A percentile compares a stretch with the other conserved stretches of the same genome.
phyloP scores from a whole-genome alignment of 2,113 vertebrate species.

The Petromus typicus region DNA sequence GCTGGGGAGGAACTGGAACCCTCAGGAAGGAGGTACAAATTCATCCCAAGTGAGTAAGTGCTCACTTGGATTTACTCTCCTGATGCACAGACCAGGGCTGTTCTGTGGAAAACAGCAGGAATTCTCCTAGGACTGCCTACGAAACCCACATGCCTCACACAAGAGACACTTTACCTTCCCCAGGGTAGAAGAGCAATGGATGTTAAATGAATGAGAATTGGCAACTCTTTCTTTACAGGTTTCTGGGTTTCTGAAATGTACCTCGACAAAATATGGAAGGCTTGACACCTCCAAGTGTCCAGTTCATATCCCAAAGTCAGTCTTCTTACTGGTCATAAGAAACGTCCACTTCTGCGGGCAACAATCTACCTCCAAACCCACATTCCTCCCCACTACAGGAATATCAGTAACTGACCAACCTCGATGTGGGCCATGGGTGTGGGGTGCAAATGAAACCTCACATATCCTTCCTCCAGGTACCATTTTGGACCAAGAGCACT shows the following conservation, averaged over 20 bases:
- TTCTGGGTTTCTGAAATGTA: background rate
- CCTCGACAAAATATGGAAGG: background rate
- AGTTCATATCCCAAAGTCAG: no score
- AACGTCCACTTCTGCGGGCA: background rate
- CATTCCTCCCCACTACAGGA: background rate
- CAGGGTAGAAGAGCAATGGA: accelerated
- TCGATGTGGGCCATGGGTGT: background rate
- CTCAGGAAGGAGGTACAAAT: background rate
- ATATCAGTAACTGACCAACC: background rate
- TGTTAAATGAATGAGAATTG: background rate
- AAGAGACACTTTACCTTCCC: background rate
- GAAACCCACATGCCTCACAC: background rate
- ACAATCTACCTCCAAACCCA: background rate
- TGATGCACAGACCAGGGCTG: background rate
- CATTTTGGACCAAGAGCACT: background rate
- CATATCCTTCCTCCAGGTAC: background rate
- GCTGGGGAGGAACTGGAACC: background rate
- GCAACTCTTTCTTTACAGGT: background rate
- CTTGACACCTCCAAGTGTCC: background rate
- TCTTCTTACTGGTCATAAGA: background rate
- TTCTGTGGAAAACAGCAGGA: background rate
- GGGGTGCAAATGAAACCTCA: background rate
- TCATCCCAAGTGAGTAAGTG: background rate
- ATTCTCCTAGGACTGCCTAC: no score
- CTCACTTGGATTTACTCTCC: background rate